These are phyloP conservation scores for Brevimyrus niger DNA, from an alignment of 2,113 vertebrate genomes.

Conservation along the genomic window DNA sequence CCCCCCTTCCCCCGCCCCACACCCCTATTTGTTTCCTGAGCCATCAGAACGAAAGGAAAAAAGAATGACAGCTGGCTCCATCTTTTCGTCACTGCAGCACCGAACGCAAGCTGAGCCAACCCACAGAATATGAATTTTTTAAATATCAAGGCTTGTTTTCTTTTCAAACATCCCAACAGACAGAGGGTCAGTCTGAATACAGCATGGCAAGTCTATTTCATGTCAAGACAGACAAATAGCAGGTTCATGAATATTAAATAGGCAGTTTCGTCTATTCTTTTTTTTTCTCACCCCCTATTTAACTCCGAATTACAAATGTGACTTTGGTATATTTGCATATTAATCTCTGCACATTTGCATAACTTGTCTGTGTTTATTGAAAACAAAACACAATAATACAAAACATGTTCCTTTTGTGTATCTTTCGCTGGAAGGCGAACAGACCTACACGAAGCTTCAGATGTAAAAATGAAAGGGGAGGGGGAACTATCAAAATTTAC, in stretches of 20 bases:
- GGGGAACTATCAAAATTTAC: neutral
- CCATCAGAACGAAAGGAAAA: neutral
- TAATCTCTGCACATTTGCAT: neutral
- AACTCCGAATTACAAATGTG: neutral
- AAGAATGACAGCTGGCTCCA: neutral
- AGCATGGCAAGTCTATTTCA: neutral
- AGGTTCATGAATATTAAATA: neutral
- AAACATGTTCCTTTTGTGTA: neutral
- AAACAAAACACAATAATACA: neutral
- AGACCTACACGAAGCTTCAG: neutral
- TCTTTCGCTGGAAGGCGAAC: neutral
- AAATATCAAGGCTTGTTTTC: neutral
- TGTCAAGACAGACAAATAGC: neutral
- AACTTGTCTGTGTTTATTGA: constrained; percentile 10
- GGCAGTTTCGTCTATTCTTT: neutral
- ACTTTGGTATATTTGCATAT: neutral
- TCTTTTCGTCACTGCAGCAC: neutral
- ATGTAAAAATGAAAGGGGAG: neutral
- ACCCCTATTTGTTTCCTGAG: neutral
- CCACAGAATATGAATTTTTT: neutral
- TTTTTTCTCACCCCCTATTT: neutral
- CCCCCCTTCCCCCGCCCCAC: no score
- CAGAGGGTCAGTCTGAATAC: neutral
- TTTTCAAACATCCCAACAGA: neutral
- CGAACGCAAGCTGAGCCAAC: neutral